Evolutionary conservation across 2,797 vertebrate species (phyloP).

Genomic region (Heliangelus exortis): DNA sequence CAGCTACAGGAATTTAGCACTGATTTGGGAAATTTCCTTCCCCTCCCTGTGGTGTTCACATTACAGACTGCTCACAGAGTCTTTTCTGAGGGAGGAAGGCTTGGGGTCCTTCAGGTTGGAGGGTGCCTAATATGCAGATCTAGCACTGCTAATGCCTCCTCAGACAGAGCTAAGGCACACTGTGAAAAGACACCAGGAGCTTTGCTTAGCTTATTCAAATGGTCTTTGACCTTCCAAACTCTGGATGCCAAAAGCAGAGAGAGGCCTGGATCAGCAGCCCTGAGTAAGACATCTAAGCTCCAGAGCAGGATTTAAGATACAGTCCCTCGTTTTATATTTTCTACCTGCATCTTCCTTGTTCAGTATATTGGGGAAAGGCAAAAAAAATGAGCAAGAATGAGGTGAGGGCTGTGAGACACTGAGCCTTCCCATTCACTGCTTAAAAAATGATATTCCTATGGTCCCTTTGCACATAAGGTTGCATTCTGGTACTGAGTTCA

Average conservation of each 20-base stretch:
- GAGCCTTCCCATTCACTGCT: neutral
- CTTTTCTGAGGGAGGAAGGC: neutral
- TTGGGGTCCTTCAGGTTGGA: neutral
- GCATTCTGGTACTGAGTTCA: neutral
- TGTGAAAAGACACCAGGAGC: neutral
- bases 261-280: neutral
- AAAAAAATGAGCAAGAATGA: neutral
- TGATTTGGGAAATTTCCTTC: neutral
- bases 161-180: neutral
- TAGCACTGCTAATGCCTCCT: neutral
- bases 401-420: neutral
- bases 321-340: neutral
- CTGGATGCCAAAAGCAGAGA: neutral
- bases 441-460: neutral
- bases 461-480: neutral
- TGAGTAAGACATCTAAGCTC: neutral
- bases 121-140: neutral
- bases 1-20: neutral
- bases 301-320: neutral
- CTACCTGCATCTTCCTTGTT: neutral
- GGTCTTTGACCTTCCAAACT: neutral
- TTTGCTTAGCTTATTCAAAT: neutral
- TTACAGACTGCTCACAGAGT: rapidly evolving
- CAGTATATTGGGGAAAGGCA: neutral
- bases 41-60: neutral